Conservation (phyloP, 1,140 invertebrate species). For the Brachionus paranguensis region DNA sequence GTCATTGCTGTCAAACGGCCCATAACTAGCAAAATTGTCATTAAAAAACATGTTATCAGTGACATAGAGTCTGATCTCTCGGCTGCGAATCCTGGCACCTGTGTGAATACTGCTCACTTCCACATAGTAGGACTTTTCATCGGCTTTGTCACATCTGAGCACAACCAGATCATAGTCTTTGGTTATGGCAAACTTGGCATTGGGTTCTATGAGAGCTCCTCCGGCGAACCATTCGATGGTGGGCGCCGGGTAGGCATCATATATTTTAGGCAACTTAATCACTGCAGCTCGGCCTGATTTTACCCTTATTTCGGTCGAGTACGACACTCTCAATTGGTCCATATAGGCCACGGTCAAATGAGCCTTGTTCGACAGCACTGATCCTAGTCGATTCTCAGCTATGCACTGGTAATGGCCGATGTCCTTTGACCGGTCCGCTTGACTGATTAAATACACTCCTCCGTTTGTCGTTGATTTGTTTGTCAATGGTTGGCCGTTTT, state of each 20-base stretch:
- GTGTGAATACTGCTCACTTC: constrained; percentile 38
- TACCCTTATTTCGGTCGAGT: constrained; percentile 12
- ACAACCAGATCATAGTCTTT: constrained; percentile 35
- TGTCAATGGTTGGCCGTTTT: constrained; percentile 15
- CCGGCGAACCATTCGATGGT: constrained; percentile 38
- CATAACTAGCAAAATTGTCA: not conserved
- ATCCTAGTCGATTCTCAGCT: constrained; percentile 18
- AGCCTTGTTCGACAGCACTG: constrained; percentile 29
- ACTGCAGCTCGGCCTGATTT: constrained; percentile 9
- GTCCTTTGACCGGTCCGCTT: constrained; percentile 28
- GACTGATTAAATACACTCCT: constrained; percentile 26
- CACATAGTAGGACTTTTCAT: constrained; percentile 36
- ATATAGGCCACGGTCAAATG: constrained; percentile 26
- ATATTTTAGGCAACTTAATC: constrained; percentile 35
- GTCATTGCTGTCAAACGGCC: not conserved
- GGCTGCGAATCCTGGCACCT: constrained; percentile 18
- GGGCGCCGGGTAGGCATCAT: constrained; percentile 21
- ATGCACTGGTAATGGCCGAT: constrained; percentile 32
- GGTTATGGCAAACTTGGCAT: constrained; percentile 35
- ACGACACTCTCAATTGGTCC: constrained; percentile 13
- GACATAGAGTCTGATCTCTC: constrained; percentile 30
- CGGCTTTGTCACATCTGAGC: constrained; percentile 29
- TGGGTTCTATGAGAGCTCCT: constrained; percentile 33
- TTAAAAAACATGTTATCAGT: not conserved
- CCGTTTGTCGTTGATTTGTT: constrained; percentile 18